Conservation (phyloP, 2,888 invertebrate species). For the Adelognathus sp. region DNA sequence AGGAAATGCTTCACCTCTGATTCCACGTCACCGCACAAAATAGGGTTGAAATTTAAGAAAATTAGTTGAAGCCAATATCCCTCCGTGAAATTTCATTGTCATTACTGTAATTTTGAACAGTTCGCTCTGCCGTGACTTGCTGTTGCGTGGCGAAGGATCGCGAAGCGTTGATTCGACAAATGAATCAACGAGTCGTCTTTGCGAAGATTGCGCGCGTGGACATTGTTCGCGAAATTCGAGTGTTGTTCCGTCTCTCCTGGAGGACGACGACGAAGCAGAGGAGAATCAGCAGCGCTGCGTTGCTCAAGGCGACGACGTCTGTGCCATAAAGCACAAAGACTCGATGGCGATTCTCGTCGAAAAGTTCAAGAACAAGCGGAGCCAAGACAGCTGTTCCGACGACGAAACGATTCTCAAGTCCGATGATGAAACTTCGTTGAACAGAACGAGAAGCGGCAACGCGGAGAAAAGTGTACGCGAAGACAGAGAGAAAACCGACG, state of each 20-base stretch:
- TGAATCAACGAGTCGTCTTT: conserved; percentile 14
- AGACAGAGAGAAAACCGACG: conserved; percentile 15
- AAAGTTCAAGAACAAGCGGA: conserved; percentile 65
- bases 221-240: conserved; percentile 47
- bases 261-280: conserved; percentile 50
- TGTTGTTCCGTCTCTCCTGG: conserved; percentile 54
- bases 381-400: conserved; percentile 32
- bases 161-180: conserved; percentile 9
- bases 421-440: conserved; percentile 19
- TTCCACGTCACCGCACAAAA: too few species aligned
- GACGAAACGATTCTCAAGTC: conserved; percentile 40
- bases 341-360: conserved; percentile 74
- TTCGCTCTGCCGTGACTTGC: background rate
- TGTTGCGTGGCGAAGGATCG: conserved; percentile 15
- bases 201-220: conserved; percentile 42
- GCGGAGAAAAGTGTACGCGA: conserved; percentile 35
- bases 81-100: background rate
- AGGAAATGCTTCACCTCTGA: too few species aligned
- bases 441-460: conserved; percentile 27
- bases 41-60: too few species aligned
- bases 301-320: conserved; percentile 35
- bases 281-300: conserved; percentile 59
- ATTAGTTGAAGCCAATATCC: too few species aligned
- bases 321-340: conserved; percentile 73
- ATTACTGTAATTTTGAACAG: conserved; percentile 11